Conservation (phyloP, 2,113 vertebrate genomes). For the Tauraco erythrolophus region DNA sequence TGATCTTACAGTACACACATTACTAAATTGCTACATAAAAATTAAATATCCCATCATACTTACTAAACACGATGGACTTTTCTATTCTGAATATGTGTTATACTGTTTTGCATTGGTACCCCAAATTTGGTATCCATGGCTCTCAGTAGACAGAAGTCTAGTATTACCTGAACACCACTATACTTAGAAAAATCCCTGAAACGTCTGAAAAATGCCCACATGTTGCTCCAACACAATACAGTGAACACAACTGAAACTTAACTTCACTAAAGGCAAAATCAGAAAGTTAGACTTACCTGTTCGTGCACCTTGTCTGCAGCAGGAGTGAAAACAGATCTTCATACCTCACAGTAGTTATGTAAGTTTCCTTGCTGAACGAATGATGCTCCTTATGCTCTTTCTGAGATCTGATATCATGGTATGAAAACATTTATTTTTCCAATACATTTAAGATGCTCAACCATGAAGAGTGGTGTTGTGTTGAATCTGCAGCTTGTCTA, state of each 20-base stretch:
- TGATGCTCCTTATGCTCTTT: background rate
- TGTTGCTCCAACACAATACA: background rate
- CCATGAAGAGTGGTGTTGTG: background rate
- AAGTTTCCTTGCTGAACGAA: background rate
- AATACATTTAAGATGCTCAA: background rate
- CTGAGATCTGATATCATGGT: background rate
- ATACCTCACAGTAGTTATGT: background rate
- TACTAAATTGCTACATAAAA: background rate
- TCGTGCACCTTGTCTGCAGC: background rate
- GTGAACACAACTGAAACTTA: background rate
- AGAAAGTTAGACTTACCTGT: background rate
- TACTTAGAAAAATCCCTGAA: background rate
- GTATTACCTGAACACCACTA: background rate
- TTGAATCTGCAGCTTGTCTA: background rate
- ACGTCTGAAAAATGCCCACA: background rate
- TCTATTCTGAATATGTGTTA: background rate
- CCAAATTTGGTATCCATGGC: background rate
- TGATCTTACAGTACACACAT: background rate
- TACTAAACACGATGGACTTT: background rate
- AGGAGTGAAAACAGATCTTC: background rate
- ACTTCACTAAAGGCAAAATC: background rate
- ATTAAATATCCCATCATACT: background rate
- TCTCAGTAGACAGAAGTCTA: background rate
- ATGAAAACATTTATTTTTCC: background rate
- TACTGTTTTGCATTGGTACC: background rate